phyloP scores from a whole-genome alignment of 1,140 invertebrate genomes.

The Cyphomyrmex costatus region DNA sequence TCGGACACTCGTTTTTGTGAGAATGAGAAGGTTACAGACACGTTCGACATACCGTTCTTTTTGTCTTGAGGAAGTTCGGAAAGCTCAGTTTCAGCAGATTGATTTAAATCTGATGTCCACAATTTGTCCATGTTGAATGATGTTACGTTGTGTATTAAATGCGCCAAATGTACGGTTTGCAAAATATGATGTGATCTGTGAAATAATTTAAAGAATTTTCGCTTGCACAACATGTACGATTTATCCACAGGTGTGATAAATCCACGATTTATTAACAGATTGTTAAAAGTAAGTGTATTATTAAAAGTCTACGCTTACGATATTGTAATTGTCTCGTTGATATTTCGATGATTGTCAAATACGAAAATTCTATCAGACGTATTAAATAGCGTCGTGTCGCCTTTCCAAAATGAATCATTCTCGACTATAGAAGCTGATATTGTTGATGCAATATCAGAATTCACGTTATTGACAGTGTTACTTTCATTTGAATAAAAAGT shows the following conservation, averaged over 20 bases:
- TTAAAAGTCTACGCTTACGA: neutral
- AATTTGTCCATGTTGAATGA: neutral
- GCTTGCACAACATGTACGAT: neutral
- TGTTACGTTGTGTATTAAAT: neutral
- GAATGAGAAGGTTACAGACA: neutral
- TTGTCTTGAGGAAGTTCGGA: neutral
- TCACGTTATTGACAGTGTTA: neutral
- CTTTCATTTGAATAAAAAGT: neutral
- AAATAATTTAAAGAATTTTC: slow-evolving; percentile 13
- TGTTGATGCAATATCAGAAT: neutral
- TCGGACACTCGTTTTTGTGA: neutral
- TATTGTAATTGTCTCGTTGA: neutral
- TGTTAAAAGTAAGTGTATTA: too few species aligned
- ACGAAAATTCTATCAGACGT: neutral
- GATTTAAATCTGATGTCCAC: neutral
- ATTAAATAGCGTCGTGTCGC: neutral
- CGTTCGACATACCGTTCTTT: neutral
- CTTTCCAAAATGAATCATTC: neutral
- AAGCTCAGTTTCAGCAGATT: neutral
- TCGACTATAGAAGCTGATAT: neutral
- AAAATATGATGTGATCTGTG: neutral
- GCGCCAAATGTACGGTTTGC: neutral
- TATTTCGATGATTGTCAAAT: neutral
- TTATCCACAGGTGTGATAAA: neutral
- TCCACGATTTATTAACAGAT: too few species aligned